These are phyloP conservation scores for Furnarius figulus DNA, from an alignment of 2,113 vertebrate genomes.

Conservation along the genomic window DNA sequence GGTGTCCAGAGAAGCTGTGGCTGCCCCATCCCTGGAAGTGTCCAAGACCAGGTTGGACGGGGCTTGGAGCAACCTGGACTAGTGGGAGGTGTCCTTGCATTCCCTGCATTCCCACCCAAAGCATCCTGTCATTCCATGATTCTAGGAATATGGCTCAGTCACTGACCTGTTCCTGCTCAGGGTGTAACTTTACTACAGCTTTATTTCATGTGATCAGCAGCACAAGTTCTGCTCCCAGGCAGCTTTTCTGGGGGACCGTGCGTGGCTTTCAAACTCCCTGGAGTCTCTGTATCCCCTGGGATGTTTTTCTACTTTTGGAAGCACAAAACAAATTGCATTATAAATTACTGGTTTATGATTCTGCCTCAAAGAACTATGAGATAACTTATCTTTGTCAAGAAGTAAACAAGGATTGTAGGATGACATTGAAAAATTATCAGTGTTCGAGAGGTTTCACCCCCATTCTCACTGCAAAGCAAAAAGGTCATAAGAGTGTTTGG, in stretches of 20 bases:
- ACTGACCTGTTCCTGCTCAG: neutral
- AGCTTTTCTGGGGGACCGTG: fast-evolving
- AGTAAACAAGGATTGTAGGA: neutral
- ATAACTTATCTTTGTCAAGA: neutral
- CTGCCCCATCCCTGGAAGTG: neutral
- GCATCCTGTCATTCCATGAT: neutral
- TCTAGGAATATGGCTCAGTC: neutral
- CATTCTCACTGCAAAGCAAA: neutral
- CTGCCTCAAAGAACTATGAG: neutral
- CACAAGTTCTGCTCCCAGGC: neutral
- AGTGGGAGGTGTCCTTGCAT: neutral
- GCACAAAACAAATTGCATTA: neutral
- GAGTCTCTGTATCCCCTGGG: neutral
- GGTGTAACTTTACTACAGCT: neutral
- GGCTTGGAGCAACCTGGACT: neutral
- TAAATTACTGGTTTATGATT: neutral
- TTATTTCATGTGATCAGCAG: neutral
- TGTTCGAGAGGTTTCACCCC: neutral
- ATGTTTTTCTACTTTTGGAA: neutral
- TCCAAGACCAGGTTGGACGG: neutral
- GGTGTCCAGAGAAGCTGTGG: neutral
- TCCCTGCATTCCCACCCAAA: neutral
- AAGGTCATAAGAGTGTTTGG: neutral
- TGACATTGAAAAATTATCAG: neutral
- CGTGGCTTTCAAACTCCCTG: neutral